phyloP scores from a whole-genome alignment of 2,113 vertebrate genomes.

The Xenotilapia caudafasciata region DNA sequence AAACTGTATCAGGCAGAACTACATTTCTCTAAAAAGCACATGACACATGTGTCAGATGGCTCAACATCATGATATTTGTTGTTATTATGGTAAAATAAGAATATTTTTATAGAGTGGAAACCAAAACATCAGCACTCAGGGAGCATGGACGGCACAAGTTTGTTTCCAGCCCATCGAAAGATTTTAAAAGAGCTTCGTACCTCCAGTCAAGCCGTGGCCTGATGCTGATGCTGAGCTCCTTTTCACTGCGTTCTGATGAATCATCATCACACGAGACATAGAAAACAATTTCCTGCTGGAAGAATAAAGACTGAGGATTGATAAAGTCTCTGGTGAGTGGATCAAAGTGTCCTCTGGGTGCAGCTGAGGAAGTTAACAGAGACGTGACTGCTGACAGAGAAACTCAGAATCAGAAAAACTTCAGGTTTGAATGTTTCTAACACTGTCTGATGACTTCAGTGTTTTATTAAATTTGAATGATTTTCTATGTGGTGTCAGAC shows the following conservation, averaged over 20 bases:
- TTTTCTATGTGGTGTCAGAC: fast-evolving
- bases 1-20: not conserved
- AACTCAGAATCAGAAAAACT: fast-evolving
- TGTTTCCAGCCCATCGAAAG: fast-evolving
- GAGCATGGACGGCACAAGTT: not conserved
- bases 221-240: not conserved
- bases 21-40: not conserved
- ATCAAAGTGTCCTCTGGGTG: not conserved
- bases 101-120: not conserved
- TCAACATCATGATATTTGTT: not conserved
- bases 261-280: not conserved
- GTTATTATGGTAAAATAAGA: not conserved
- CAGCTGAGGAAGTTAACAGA: not conserved
- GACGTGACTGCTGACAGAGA: not conserved
- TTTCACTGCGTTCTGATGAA: not conserved
- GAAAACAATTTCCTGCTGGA: not conserved
- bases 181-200: fast-evolving
- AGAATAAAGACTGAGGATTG: fast-evolving
- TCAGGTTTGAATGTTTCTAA: not conserved
- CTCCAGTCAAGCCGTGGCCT: not conserved
- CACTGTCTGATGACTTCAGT: fast-evolving
- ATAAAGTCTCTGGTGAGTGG: not conserved
- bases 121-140: not conserved
- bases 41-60: fast-evolving
- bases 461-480: not conserved